phyloP scores from a whole-genome alignment of 2,113 vertebrate species.

The Toxotes chatareus region DNA sequence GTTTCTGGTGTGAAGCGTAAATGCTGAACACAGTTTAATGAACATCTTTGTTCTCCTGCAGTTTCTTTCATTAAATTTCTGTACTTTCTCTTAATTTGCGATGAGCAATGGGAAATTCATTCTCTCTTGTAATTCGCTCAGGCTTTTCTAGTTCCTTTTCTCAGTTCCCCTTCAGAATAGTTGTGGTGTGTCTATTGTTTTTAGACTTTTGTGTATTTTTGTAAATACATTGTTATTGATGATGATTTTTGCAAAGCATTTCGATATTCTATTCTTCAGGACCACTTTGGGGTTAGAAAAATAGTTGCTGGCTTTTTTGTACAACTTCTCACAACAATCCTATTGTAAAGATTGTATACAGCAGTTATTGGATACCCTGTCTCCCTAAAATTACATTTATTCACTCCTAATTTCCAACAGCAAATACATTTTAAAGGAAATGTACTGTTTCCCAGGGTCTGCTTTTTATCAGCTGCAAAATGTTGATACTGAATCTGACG shows the following conservation, averaged over 20 bases:
- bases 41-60: slow-evolving; percentile 15
- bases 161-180: slow-evolving; percentile 1
- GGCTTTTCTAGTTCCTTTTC: background rate
- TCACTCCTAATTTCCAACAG: background rate
- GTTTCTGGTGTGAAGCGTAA: background rate
- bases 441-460: background rate
- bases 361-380: background rate
- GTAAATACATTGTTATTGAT: background rate
- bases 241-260: background rate
- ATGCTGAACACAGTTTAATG: background rate
- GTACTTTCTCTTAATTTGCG: slow-evolving; percentile 9
- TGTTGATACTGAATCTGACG: no score
- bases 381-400: background rate
- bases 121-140: slow-evolving; percentile 4
- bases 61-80: slow-evolving; percentile 7
- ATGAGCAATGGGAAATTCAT: slow-evolving; percentile 11
- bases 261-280: background rate
- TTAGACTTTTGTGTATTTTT: background rate
- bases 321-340: background rate
- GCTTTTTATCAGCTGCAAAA: background rate
- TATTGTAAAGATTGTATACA: background rate
- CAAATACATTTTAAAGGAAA: background rate
- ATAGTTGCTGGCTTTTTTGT: background rate
- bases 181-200: background rate
- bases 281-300: background rate